Conservation (phyloP, 2,113 vertebrate species). For the Stegastes partitus region DNA sequence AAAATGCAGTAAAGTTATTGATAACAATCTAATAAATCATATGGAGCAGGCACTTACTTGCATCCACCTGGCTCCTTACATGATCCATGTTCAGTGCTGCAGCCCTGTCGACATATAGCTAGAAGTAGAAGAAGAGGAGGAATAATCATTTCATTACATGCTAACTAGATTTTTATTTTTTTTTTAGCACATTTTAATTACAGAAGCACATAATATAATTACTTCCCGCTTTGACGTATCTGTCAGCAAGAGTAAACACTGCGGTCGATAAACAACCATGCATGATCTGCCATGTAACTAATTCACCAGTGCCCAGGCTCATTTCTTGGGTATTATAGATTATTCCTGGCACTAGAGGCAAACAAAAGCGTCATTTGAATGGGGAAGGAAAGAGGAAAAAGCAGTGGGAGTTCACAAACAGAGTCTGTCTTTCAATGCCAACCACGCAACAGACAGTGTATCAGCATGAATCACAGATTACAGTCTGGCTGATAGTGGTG, state of each 20-base stretch:
- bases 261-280: constrained; percentile 26
- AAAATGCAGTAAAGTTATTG: constrained; percentile 15
- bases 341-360: constrained; percentile 17
- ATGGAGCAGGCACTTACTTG: constrained; percentile 87
- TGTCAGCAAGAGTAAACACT: constrained; percentile 38
- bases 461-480: constrained; percentile 72
- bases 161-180: constrained; percentile 33
- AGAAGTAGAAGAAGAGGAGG: constrained; percentile 67
- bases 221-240: constrained; percentile 27
- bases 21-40: constrained; percentile 40
- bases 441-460: constrained; percentile 47
- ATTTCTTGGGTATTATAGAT: constrained; percentile 14
- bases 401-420: constrained; percentile 19
- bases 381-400: constrained; percentile 1
- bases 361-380: constrained; percentile 36
- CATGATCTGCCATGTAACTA: neutral
- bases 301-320: neutral
- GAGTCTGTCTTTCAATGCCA: constrained; percentile 49
- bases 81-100: constrained; percentile 94
- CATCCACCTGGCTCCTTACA: constrained; percentile 95
- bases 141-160: constrained; percentile 19
- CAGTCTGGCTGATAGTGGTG: constrained; percentile 19
- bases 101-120: constrained; percentile 98
- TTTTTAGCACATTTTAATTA: constrained; percentile 43
- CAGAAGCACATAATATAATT: constrained; percentile 45